Evolutionary conservation across 2,113 vertebrate genomes (phyloP).

Genomic region (Leiothrix lutea): DNA sequence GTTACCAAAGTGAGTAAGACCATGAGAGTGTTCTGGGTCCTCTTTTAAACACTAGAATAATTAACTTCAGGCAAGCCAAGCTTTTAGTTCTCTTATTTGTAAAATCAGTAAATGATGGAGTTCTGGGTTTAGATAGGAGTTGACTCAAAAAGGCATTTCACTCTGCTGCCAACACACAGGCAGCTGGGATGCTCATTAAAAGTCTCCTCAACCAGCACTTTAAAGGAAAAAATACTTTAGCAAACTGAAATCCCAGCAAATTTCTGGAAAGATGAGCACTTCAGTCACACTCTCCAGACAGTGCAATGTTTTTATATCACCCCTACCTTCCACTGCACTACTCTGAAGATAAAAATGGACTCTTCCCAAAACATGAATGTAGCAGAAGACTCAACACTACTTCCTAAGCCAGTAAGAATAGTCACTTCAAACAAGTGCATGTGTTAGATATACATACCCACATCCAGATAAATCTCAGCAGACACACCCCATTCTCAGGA

Average conservation of each 20-base stretch:
- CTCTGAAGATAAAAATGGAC: neutral
- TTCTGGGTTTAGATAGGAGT: neutral
- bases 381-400: neutral
- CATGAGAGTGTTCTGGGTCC: neutral
- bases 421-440: neutral
- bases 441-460: neutral
- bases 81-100: neutral
- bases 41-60: neutral
- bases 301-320: neutral
- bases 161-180: neutral
- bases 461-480: neutral
- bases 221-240: neutral
- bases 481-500: neutral
- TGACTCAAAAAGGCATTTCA: neutral
- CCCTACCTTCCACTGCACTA: neutral
- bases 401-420: neutral
- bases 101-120: neutral
- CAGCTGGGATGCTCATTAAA: neutral
- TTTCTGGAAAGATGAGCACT: neutral
- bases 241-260: neutral
- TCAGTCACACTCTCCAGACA: neutral
- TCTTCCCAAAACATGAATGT: neutral
- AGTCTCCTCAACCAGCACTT: neutral
- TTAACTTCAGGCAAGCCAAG: neutral
- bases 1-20: neutral